phyloP scores from a whole-genome alignment of 2,888 invertebrate genomes.

The Itoplectis maculator region DNA sequence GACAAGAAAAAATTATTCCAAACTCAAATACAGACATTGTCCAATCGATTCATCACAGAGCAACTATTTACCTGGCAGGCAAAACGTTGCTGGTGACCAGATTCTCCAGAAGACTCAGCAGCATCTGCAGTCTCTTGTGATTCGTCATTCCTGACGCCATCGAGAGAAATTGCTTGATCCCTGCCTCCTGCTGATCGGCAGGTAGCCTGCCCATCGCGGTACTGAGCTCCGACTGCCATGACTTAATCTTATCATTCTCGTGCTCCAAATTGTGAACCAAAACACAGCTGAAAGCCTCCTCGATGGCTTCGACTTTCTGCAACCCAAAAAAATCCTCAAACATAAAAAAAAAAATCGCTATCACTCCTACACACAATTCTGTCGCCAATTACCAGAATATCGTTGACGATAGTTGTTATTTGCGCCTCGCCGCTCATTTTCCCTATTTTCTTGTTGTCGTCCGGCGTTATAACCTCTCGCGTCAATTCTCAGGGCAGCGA shows the following conservation, averaged over 20 bases:
- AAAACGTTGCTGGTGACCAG: constrained; percentile 90
- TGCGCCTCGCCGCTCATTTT: constrained; percentile 87
- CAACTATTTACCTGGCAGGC: constrained; percentile 88
- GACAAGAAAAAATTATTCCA: not conserved
- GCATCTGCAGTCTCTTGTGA: constrained; percentile 90
- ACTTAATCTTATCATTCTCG: constrained; percentile 89
- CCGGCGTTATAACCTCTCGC: constrained; percentile 18
- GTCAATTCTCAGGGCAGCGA: not conserved
- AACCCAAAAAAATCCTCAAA: constrained; percentile 71
- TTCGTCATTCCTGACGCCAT: constrained; percentile 91
- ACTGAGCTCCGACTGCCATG: constrained; percentile 90
- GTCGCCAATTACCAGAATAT: constrained; percentile 86
- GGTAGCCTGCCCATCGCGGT: constrained; percentile 88
- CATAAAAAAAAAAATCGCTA: constrained; percentile 11
- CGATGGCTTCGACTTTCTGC: constrained; percentile 93
- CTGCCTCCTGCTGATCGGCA: constrained; percentile 91
- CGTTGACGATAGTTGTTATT: constrained; percentile 88
- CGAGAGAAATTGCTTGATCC: constrained; percentile 91
- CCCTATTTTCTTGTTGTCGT: not conserved
- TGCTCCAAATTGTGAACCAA: constrained; percentile 91
- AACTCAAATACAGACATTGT: not conserved
- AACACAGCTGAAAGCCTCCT: constrained; percentile 95
- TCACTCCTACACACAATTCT: no score
- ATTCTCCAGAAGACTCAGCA: constrained; percentile 91
- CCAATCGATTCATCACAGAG: constrained; percentile 9